Conservation (phyloP, 2,797 vertebrate genomes). For the Lagorchestes hirsutus region DNA sequence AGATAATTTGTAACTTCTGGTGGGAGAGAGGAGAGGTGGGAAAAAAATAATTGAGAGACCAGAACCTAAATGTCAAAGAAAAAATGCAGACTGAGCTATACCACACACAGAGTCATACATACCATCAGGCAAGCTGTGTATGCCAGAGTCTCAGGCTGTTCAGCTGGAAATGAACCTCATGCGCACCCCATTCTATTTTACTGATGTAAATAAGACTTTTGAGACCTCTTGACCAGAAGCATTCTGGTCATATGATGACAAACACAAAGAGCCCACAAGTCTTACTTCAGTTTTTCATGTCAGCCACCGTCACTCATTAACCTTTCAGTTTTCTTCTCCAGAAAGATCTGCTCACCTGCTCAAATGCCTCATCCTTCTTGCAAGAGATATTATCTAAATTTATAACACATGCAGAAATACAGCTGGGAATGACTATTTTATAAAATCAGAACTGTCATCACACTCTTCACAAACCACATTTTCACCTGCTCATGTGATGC, state of each 20-base stretch:
- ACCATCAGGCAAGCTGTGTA: background rate
- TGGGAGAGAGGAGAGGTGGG: background rate
- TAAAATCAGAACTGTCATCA: constrained; percentile 47
- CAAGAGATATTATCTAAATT: constrained; percentile 51
- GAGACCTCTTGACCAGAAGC: background rate
- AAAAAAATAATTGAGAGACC: background rate
- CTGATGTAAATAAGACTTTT: background rate
- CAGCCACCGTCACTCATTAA: background rate
- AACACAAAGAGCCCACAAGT: background rate
- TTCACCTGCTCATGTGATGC: constrained; percentile 17
- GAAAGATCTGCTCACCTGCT: constrained; percentile 51
- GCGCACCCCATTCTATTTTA: background rate
- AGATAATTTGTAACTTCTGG: background rate
- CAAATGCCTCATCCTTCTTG: background rate
- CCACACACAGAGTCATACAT: no score
- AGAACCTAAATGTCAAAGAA: background rate
- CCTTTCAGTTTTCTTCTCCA: constrained; percentile 11
- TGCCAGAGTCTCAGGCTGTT: background rate
- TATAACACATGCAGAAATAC: background rate
- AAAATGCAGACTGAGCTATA: background rate
- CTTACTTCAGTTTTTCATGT: constrained; percentile 20
- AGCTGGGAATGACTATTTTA: constrained; percentile 21
- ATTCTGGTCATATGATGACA: background rate
- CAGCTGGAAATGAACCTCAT: background rate
- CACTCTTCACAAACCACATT: background rate